Base-by-base conservation (phyloP, 2,797 vertebrate species). In the Etheostoma nigrum region DNA sequence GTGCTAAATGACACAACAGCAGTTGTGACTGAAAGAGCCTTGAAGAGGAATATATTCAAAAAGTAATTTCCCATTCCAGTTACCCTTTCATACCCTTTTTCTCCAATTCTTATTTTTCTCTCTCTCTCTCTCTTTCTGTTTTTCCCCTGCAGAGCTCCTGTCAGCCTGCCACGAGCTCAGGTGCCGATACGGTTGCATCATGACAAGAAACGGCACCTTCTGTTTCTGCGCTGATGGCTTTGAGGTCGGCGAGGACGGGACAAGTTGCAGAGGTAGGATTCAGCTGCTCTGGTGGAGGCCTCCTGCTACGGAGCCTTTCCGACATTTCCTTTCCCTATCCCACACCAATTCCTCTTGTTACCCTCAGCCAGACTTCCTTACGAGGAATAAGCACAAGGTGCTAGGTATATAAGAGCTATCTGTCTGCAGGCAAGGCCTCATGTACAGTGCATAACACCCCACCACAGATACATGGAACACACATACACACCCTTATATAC, bases 171-270 rank as follows among this genome's bases (percentile, higher is more conserved):
- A 98, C 3, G 95, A 96, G 92, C 91, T 97, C 85, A 95, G 93
- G 5, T 99, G 98, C 91, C 97, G 96, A 25, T 95, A 98, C 53
- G 97, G 94, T 83, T 99, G 98, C 90, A 96, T 97, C 84, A 93
- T 98, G 88, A 93, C 95, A 72, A 97, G 96, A 91, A 98, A 97
- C 3, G 94, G 94, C 86, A 97, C 96, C 49, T 93, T 94, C 91
- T 99, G 98, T 82, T 99, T 97, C 93, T 99, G 98, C 19, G 88
- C 95, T 5, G 95, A 98, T 42, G 98, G 98, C n/a, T 98, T 97
- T 16, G 95, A 97, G 93, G 91, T 98, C 1, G 93, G 94, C 65
- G 90, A 95, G 16, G 96, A 99, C 11, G 95, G 96, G 23, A 96
- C 95, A 59, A 97, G 94, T 87, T 99, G 98, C 91, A 93, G 94